Conservation (phyloP, 1,140 invertebrate species). For the Potamilus streckersoni region DNA sequence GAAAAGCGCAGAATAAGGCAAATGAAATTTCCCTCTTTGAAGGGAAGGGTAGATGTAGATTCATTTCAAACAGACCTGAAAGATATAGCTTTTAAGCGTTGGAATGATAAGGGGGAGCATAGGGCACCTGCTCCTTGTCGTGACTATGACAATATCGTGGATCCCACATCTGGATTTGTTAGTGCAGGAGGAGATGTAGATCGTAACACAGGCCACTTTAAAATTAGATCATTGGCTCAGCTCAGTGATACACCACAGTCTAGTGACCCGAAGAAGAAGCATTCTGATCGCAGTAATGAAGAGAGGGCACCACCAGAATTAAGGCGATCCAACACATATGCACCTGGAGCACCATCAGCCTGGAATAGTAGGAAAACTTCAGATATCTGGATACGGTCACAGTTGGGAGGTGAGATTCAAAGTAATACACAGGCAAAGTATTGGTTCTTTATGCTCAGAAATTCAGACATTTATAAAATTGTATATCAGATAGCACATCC, state of each 20-base stretch:
- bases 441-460: no score
- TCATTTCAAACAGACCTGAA: constrained; percentile 52
- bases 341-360: constrained; percentile 50
- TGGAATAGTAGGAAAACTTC: constrained; percentile 63
- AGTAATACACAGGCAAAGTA: no score
- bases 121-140: constrained; percentile 54
- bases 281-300: constrained; percentile 45
- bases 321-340: constrained; percentile 49
- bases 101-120: constrained; percentile 62
- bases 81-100: constrained; percentile 45
- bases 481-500: no score
- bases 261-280: constrained; percentile 36
- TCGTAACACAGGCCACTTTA: constrained; percentile 56
- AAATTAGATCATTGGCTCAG: constrained; percentile 57
- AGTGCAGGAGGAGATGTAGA: constrained; percentile 63
- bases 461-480: no score
- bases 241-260: constrained; percentile 58
- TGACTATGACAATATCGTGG: constrained; percentile 60
- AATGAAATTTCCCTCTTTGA: constrained; percentile 62
- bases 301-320: constrained; percentile 55
- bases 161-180: constrained; percentile 64
- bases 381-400: constrained; percentile 56
- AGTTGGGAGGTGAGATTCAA: constrained; percentile 56
- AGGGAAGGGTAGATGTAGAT: constrained; percentile 51
- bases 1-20: constrained; percentile 54